phyloP scores from a whole-genome alignment of 2,797 vertebrate genomes.

The Bufotes viridis region DNA sequence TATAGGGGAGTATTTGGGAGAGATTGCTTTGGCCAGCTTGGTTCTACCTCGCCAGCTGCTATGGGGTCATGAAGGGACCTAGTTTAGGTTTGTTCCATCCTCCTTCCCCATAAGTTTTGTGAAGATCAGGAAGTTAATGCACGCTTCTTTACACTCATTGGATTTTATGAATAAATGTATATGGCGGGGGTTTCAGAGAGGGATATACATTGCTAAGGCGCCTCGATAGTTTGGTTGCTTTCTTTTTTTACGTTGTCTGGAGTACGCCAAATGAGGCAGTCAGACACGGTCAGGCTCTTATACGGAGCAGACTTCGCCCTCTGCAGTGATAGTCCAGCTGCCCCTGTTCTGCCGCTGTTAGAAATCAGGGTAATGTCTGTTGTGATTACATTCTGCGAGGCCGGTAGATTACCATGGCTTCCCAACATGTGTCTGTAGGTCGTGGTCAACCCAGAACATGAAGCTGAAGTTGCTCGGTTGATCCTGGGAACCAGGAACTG shows the following conservation, averaged over 20 bases:
- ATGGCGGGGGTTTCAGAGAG: background rate
- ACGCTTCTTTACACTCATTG: background rate
- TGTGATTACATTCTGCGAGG: background rate
- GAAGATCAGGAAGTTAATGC: background rate
- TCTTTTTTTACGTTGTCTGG: background rate
- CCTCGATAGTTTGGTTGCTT: background rate
- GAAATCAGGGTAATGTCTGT: background rate
- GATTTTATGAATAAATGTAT: background rate
- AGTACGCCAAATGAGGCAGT: slow-evolving; percentile 69
- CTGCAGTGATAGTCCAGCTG: background rate
- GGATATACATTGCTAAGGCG: background rate
- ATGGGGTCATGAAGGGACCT: background rate
- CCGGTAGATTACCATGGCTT: slow-evolving; percentile 60
- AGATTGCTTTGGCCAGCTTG: background rate
- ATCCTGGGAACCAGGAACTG: slow-evolving; percentile 66
- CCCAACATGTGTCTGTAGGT: slow-evolving; percentile 66
- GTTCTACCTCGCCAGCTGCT: background rate
- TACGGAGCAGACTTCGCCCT: slow-evolving; percentile 59
- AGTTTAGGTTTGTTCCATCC: background rate
- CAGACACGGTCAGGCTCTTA: slow-evolving; percentile 66
- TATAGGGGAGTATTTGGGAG: too few relatives aligned
- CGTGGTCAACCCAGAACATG: slow-evolving; percentile 63
- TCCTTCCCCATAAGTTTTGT: background rate
- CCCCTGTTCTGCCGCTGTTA: background rate
- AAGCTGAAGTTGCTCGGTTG: slow-evolving; percentile 6